Conservation (phyloP, 2,888 invertebrate genomes). For the Pristionchus maxplancki region DNA sequence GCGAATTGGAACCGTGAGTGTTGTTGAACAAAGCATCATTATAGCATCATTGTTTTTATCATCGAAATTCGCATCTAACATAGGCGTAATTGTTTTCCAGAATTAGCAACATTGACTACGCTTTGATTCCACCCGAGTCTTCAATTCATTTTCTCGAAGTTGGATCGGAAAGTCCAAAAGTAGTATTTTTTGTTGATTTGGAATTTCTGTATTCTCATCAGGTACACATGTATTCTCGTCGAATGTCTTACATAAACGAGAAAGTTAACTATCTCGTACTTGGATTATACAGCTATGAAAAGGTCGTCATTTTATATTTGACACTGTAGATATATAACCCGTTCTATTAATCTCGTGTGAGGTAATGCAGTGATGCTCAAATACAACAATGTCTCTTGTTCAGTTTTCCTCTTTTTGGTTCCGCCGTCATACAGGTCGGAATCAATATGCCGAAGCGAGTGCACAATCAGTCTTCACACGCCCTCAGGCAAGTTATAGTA, state of each 20-base stretch:
- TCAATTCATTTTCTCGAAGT: slow-evolving; percentile 35
- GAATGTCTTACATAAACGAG: background rate
- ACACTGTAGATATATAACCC: no score
- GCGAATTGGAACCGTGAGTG: slow-evolving; percentile 41
- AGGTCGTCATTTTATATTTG: background rate
- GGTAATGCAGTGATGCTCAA: no score
- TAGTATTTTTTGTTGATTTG: background rate
- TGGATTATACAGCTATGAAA: slow-evolving; percentile 19
- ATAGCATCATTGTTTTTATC: no score
- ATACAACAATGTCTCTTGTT: background rate
- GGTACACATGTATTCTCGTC: slow-evolving; percentile 39
- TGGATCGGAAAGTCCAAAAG: slow-evolving; percentile 30
- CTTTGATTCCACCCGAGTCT: slow-evolving; percentile 7
- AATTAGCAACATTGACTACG: slow-evolving; percentile 39
- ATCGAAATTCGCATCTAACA: no score
- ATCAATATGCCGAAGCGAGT: slow-evolving; percentile 34
- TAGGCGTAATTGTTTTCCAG: no score
- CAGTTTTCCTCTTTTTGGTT: slow-evolving; percentile 47
- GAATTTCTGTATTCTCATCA: background rate
- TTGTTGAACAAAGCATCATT: no score
- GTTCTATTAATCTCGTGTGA: no score
- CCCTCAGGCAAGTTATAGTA: background rate
- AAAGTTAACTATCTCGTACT: slow-evolving; percentile 15
- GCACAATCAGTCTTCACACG: background rate
- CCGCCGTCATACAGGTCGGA: slow-evolving; percentile 31